Evolutionary conservation across 2,888 invertebrate genomes (phyloP).

Genomic region (Nomada fabriciana): DNA sequence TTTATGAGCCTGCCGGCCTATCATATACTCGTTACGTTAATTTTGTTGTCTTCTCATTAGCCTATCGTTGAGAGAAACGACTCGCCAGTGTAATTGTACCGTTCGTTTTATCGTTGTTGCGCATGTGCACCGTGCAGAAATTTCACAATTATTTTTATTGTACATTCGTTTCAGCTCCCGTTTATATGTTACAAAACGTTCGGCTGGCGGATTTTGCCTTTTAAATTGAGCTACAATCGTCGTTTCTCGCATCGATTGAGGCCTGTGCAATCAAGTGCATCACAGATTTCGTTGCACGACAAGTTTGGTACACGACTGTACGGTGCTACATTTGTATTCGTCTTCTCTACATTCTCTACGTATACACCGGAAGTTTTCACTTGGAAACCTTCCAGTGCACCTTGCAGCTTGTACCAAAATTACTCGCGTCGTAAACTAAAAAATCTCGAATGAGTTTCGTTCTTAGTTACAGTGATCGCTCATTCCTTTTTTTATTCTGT

Average conservation of each 20-base stretch:
- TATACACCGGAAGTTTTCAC: not conserved
- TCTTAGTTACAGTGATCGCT: not conserved
- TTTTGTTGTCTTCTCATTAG: conserved; percentile 9
- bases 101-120: too few relatives aligned
- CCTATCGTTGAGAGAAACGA: conserved; percentile 40
- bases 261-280: conserved; percentile 7
- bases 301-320: conserved; percentile 20
- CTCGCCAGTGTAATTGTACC: too few relatives aligned
- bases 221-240: conserved; percentile 3
- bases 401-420: conserved; percentile 2
- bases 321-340: conserved; percentile 4
- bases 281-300: conserved; percentile 14
- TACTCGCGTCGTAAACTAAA: conserved; percentile 11
- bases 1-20: conserved; percentile 36
- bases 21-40: conserved; percentile 19
- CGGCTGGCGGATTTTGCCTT: too few relatives aligned
- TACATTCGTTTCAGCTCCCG: too few relatives aligned
- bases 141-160: too few relatives aligned
- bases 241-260: conserved; percentile 41
- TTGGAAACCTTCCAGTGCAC: conserved; percentile 29
- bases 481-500: not conserved
- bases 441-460: conserved; percentile 11
- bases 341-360: not conserved
- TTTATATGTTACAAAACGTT: too few relatives aligned
- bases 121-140: too few relatives aligned